Percentiles rank a stretch among this genome's conserved stretches.
These are phyloP conservation scores for Diaphora mendica DNA, from an alignment of 2,888 invertebrate species.

Conservation along the genomic window DNA sequence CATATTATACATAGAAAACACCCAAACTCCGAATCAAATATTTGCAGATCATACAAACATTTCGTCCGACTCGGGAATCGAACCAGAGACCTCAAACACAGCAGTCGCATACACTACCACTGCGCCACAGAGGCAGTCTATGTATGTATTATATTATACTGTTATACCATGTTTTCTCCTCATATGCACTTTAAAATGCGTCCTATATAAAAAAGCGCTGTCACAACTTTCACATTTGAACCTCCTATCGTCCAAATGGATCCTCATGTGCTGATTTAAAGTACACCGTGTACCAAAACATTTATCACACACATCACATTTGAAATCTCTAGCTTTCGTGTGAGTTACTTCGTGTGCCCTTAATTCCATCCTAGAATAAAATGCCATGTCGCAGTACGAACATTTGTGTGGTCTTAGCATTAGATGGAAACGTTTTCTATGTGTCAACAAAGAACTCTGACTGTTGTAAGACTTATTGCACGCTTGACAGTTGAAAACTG, in stretches of 20 bases:
- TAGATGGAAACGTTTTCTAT: constrained; percentile 61
- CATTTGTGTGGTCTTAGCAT: constrained; percentile 67
- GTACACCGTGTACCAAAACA: constrained; percentile 47
- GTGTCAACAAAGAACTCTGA: constrained; percentile 54
- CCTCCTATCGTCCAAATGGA: constrained; percentile 38
- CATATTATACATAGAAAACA: too few species aligned
- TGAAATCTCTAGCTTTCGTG: constrained; percentile 50
- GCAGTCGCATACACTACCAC: too few species aligned
- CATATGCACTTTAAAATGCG: constrained; percentile 49
- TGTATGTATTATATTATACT: constrained; percentile 32
- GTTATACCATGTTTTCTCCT: constrained; percentile 43
- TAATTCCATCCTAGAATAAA: constrained; percentile 53
- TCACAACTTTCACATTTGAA: constrained; percentile 45
- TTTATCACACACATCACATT: constrained; percentile 47
- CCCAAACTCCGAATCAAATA: too few species aligned
- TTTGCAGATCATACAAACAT: too few species aligned
- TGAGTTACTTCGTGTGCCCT: constrained; percentile 57
- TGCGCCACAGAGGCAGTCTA: too few species aligned
- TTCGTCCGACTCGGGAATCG: too few species aligned
- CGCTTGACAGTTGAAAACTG: constrained; percentile 57
- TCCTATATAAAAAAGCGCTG: constrained; percentile 42
- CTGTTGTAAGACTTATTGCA: constrained; percentile 61
- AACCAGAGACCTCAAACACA: too few species aligned
- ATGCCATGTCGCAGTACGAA: constrained; percentile 70
- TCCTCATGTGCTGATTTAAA: constrained; percentile 50